These are phyloP conservation scores for Dendrolimus houi DNA, from an alignment of 2,888 invertebrate species.

Conservation along the genomic window DNA sequence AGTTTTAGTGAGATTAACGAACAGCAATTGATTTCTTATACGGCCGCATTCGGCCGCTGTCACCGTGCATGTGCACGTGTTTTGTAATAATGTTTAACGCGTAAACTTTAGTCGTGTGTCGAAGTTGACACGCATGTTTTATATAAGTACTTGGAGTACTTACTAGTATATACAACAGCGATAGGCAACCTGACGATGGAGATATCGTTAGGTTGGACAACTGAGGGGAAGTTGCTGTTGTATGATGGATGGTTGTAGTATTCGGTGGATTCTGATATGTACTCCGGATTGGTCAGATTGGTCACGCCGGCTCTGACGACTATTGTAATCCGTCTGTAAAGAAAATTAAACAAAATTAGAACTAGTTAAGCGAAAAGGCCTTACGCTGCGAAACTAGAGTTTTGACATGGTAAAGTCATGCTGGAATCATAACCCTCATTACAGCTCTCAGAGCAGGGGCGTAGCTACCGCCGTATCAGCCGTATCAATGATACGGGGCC, in stretches of 20 bases:
- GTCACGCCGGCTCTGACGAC: slow-evolving; percentile 49
- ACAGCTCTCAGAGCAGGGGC: too few relatives aligned
- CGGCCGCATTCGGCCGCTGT: too few relatives aligned
- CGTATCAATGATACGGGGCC: too few relatives aligned
- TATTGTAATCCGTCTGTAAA: slow-evolving; percentile 31
- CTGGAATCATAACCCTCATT: too few relatives aligned
- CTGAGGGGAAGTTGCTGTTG: slow-evolving; percentile 19
- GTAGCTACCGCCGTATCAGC: too few relatives aligned
- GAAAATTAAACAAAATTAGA: too few relatives aligned
- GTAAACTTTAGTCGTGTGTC: too few relatives aligned
- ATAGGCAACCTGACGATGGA: slow-evolving; percentile 31
- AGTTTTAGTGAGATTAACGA: too few relatives aligned
- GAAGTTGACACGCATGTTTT: neutral
- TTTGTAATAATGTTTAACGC: neutral
- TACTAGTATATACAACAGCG: slow-evolving; percentile 35
- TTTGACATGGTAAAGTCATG: too few relatives aligned
- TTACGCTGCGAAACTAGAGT: too few relatives aligned
- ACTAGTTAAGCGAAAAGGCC: too few relatives aligned
- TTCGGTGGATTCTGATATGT: slow-evolving; percentile 35
- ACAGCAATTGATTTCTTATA: too few relatives aligned
- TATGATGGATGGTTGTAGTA: slow-evolving; percentile 52
- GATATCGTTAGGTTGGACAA: slow-evolving; percentile 55
- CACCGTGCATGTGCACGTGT: neutral
- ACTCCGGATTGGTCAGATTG: slow-evolving; percentile 32
- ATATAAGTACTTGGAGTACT: slow-evolving; percentile 10